These are phyloP conservation scores for Mesochorus sp. DNA, from an alignment of 2,888 invertebrate species.

Conservation along the genomic window DNA sequence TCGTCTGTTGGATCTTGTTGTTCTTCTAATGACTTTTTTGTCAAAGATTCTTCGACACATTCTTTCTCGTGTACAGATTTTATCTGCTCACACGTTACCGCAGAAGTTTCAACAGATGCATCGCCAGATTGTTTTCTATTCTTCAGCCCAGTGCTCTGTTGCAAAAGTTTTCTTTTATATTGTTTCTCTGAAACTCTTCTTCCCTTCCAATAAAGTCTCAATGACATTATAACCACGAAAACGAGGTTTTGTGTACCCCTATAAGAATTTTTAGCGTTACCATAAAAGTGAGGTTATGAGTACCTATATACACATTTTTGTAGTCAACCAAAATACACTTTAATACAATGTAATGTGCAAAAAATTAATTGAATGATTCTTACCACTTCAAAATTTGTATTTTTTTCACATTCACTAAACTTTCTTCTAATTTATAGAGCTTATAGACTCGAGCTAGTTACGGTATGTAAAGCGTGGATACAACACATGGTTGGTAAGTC, in stretches of 20 bases:
- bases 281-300: constrained; percentile 33
- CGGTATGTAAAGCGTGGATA: background rate
- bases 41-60: background rate
- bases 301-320: background rate
- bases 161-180: constrained; percentile 35
- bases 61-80: background rate
- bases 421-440: background rate
- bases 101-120: background rate
- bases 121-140: constrained; percentile 7
- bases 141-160: constrained; percentile 25
- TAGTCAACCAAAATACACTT: too few species aligned
- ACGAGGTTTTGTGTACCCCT: constrained; percentile 19
- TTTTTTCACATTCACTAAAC: background rate
- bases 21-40: constrained; percentile 1
- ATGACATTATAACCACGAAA: constrained; percentile 16
- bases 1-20: background rate
- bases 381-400: background rate
- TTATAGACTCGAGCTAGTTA: background rate
- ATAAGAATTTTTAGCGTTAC: background rate
- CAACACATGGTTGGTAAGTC: too few species aligned
- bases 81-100: background rate
- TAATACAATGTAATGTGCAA: background rate
- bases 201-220: constrained; percentile 11
- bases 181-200: constrained; percentile 36
- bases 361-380: background rate